Evolutionary conservation across 2,113 vertebrate genomes (phyloP), one percentile per base, ranked within the genome.

Genomic region (Microtus ochrogaster): DNA sequence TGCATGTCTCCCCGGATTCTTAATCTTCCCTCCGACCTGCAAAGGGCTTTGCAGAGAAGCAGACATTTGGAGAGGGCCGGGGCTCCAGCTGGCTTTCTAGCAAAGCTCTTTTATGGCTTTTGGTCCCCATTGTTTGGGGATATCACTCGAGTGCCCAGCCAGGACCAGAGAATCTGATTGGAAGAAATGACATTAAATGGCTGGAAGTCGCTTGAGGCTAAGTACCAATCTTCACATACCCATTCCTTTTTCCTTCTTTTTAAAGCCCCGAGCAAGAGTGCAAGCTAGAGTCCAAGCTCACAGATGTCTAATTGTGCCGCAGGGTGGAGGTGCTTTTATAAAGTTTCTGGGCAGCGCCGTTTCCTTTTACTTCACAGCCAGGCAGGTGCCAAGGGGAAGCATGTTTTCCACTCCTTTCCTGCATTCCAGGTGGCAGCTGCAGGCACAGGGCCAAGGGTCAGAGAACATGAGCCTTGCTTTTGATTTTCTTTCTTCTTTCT

Each of bases 91-190:
- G 84, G 81, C 81, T 97, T 86, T 49, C 92, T 66, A 17, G 49
- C 55, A 87, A 90, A 89, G 41, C 88, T 74, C 78, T 97, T 61
- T 79, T 7, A 93, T 87, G 95, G 92, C 84, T 7, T 83, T 44
- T 33, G 39, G 85, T 92, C 22, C 41, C 52, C 22, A 72, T 90
- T 94, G 85, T 87, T 14, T 68, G 55, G 94, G 95, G 61, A 86
- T 92, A 65, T 82, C 92, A 10, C 0, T 44, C 73, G 41, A 93
- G 94, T 92, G 91, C 90, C 36, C 92, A 91, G 72, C 94, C 39
- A 70, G 81, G 94, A 89, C 52, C 72, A 92, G 92, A 84, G 89
- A 95, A 94, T 98, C 86, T 85, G 95, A 94, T 93, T 89, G 49
- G 72, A 91, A 91, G 76, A 68, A 47, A 94, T 84, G 70, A 21